phyloP scores from a whole-genome alignment of 2,113 vertebrate species.

The Oreotragus oreotragus region DNA sequence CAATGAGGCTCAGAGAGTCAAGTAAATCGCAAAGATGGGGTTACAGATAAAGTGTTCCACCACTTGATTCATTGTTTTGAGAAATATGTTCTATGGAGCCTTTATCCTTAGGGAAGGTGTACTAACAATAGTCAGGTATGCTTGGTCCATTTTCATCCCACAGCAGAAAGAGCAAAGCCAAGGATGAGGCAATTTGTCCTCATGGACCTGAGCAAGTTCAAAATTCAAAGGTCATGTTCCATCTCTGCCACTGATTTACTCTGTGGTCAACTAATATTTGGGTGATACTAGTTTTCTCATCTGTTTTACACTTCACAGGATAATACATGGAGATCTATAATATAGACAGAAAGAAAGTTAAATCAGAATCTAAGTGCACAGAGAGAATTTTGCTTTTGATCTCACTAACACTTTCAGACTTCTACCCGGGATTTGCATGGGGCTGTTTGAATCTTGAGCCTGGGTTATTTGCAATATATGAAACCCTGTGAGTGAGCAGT shows the following conservation, averaged over 20 bases:
- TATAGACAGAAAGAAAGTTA: not conserved
- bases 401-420: constrained; percentile 1
- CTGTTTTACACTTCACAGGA: not conserved
- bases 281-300: not conserved
- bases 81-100: not conserved
- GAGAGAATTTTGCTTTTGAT: not conserved
- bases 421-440: constrained; percentile 38
- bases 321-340: not conserved
- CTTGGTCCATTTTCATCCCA: not conserved
- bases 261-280: not conserved
- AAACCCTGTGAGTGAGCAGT: not conserved
- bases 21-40: not conserved
- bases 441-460: constrained; percentile 3
- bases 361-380: not conserved
- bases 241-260: not conserved
- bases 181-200: not conserved
- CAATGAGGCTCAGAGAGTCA: not conserved
- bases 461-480: constrained; percentile 31
- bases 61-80: not conserved
- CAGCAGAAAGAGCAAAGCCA: not conserved
- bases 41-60: not conserved
- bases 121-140: not conserved
- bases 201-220: not conserved
- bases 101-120: not conserved
- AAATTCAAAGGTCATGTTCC: not conserved